phyloP scores from a whole-genome alignment of 1,140 invertebrate genomes.

The Drosophila nigromelanica region DNA sequence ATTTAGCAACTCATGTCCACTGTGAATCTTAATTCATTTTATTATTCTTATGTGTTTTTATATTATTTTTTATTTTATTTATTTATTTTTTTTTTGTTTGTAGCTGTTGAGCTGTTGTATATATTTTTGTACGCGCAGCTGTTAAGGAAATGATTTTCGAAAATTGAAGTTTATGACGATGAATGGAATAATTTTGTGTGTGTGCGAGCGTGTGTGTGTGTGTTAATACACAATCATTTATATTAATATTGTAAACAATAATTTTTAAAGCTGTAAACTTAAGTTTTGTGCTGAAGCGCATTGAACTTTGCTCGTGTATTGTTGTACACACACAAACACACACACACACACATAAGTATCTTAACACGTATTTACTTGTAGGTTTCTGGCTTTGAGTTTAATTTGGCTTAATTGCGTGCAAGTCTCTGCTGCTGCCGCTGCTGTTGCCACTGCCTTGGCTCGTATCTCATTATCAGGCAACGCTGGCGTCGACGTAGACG shows the following conservation, averaged over 20 bases:
- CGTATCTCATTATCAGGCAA: conserved; percentile 74
- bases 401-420: conserved; percentile 76
- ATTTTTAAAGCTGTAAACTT: conserved; percentile 65
- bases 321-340: conserved; percentile 1
- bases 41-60: conserved; percentile 42
- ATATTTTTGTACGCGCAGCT: conserved; percentile 69
- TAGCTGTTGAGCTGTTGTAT: conserved; percentile 36
- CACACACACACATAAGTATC: conserved; percentile 16
- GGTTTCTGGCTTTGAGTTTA: conserved; percentile 47
- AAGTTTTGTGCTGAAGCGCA: conserved; percentile 57
- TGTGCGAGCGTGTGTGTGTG: conserved; percentile 18
- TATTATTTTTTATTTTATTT: conserved; percentile 44
- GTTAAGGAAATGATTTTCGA: conserved; percentile 83
- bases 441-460: conserved; percentile 6
- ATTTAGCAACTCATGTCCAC: conserved; percentile 66
- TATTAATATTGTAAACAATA: conserved; percentile 76
- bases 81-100: conserved; percentile 38
- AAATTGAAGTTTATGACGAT: conserved; percentile 83
- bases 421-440: conserved; percentile 27
- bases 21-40: conserved; percentile 74
- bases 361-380: conserved; percentile 48
- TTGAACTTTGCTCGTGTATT: conserved; percentile 49
- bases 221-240: conserved; percentile 68
- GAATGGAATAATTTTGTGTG: conserved; percentile 75
- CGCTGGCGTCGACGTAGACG: neutral